Conservation (phyloP, 2,888 invertebrate genomes). For the Volucella bombylans region DNA sequence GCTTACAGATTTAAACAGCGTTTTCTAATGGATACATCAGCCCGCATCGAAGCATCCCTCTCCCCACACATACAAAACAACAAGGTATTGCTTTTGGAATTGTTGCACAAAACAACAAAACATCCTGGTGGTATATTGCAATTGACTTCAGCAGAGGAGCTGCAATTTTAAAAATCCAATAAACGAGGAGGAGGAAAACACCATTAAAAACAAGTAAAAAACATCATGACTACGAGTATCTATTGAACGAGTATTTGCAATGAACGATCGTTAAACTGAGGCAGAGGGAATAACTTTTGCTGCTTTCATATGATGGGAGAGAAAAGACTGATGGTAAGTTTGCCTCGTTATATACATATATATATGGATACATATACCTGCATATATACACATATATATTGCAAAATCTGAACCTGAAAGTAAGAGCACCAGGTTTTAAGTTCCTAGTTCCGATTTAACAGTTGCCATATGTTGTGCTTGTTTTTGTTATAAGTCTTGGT, state of each 20-base stretch:
- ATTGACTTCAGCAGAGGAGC: conserved; percentile 23
- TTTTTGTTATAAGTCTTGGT: conserved; percentile 46
- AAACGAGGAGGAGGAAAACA: conserved; percentile 16
- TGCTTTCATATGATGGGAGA: conserved; percentile 30
- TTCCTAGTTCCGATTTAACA: conserved; percentile 44
- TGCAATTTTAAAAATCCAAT: conserved; percentile 42
- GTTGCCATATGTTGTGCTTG: conserved; percentile 43
- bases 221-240: conserved; percentile 21
- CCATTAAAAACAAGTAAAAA: not conserved
- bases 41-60: conserved; percentile 25
- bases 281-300: conserved; percentile 52
- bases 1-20: conserved; percentile 30
- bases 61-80: conserved; percentile 9
- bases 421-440: conserved; percentile 39
- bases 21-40: conserved; percentile 28
- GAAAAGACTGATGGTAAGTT: conserved; percentile 5
- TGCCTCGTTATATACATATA: conserved; percentile 13
- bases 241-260: conserved; percentile 15
- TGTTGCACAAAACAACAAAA: conserved; percentile 18
- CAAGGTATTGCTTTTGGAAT: conserved; percentile 29
- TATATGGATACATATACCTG: not conserved
- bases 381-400: not conserved
- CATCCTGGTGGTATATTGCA: conserved; percentile 21
- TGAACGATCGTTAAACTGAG: conserved; percentile 39
- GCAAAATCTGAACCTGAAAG: conserved; percentile 22